These are phyloP conservation scores for Sebastes aleutianus DNA, from an alignment of 2,797 vertebrate species.

Conservation along the genomic window DNA sequence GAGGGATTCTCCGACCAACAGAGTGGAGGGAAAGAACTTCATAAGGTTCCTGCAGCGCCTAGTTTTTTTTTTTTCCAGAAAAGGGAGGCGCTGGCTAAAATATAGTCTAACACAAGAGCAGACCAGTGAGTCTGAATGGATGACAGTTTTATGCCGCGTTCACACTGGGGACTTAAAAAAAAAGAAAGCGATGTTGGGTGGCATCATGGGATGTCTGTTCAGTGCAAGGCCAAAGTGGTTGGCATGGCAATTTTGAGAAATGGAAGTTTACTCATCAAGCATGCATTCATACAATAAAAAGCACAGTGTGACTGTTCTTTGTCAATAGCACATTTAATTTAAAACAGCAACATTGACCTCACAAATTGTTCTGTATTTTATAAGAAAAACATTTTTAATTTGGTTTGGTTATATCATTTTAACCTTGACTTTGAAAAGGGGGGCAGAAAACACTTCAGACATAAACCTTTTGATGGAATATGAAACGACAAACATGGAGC, in stretches of 20 bases:
- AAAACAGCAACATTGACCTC: background rate
- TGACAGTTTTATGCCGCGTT: constrained; percentile 24
- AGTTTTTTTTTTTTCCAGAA: background rate
- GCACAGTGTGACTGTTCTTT: background rate
- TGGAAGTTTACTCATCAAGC: background rate
- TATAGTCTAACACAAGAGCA: background rate
- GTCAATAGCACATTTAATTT: background rate
- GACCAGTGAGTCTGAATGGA: constrained; percentile 5
- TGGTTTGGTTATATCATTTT: background rate
- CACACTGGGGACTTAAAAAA: background rate
- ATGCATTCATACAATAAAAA: background rate
- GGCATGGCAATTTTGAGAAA: constrained; percentile 8
- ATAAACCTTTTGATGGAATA: no score
- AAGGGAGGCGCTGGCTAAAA: background rate
- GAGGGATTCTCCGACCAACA: constrained; percentile 24
- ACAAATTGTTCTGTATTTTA: background rate
- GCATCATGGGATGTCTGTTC: background rate
- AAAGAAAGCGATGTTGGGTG: background rate
- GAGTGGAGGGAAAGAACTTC: constrained; percentile 27
- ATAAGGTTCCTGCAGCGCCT: constrained; percentile 15
- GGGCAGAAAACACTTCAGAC: no score
- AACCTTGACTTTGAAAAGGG: background rate
- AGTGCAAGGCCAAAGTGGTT: background rate
- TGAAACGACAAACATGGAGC: background rate
- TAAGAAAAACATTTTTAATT: background rate